Conservation (phyloP, 2,888 invertebrate species). For the Tenthredo scrophulariae region DNA sequence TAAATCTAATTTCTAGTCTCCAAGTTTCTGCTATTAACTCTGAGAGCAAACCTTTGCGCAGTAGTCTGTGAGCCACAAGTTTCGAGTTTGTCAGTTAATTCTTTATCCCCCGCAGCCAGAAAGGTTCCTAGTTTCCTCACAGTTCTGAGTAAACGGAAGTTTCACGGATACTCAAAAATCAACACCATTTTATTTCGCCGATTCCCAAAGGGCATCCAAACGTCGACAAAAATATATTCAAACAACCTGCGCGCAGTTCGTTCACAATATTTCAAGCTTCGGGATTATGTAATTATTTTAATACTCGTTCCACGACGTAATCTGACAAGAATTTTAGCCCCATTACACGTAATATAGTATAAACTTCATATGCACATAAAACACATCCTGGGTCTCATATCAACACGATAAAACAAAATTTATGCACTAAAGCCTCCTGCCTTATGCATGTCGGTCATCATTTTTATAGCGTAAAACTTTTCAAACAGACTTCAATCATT, state of each 20-base stretch:
- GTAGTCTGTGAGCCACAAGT: conserved; percentile 57
- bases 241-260: background rate
- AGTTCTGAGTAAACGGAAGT: conserved; percentile 14
- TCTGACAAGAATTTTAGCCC: background rate
- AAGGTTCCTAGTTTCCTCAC: conserved; percentile 9
- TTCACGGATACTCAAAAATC: conserved; percentile 55
- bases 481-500: background rate
- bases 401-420: background rate
- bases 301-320: background rate
- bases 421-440: background rate
- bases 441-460: background rate
- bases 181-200: conserved; percentile 53
- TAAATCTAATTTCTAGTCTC: conserved; percentile 39
- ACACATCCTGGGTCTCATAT: background rate
- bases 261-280: too few relatives aligned
- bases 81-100: conserved; percentile 61
- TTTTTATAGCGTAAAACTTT: background rate
- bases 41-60: conserved; percentile 55
- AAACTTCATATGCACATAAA: background rate
- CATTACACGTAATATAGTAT: background rate
- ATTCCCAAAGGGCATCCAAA: background rate
- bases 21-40: conserved; percentile 55
- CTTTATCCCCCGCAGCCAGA: conserved; percentile 57
- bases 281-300: background rate
- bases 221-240: background rate